phyloP scores from a whole-genome alignment of 1,140 invertebrate species.

The Nautilus pompilius region DNA sequence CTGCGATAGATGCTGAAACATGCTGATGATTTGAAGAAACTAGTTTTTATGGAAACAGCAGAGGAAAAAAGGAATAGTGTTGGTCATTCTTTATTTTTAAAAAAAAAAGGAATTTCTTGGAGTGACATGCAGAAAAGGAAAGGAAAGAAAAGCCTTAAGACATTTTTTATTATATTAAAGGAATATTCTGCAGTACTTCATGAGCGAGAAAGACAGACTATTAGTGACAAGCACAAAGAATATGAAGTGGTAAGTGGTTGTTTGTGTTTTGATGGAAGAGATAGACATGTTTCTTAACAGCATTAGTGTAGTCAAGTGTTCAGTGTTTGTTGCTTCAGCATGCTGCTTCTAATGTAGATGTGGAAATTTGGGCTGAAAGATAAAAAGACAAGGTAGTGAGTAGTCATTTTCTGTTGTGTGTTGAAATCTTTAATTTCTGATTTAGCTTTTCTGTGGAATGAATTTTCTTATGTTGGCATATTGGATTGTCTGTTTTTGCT shows the following conservation, averaged over 20 bases:
- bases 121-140: too few relatives aligned
- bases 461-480: not conserved
- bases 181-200: slow-evolving; percentile 82
- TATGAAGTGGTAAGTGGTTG: slow-evolving; percentile 44
- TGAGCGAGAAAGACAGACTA: slow-evolving; percentile 72
- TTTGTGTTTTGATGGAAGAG: not conserved
- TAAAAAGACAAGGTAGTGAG: not conserved
- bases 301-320: not conserved
- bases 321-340: not conserved
- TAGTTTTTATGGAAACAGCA: too few relatives aligned
- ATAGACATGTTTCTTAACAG: too few relatives aligned
- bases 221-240: slow-evolving; percentile 69
- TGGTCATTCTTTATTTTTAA: too few relatives aligned
- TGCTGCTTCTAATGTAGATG: too few relatives aligned
- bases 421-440: not conserved
- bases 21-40: too few relatives aligned
- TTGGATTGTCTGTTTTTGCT: not conserved
- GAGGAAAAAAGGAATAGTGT: too few relatives aligned
- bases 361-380: not conserved
- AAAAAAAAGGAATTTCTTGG: too few relatives aligned
- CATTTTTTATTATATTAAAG: slow-evolving; percentile 27
- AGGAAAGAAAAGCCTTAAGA: not conserved
- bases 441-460: not conserved
- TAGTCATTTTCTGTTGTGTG: not conserved
- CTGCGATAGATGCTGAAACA: too few relatives aligned